A percentile compares a stretch with the other conserved stretches of the same genome.
These are phyloP conservation scores for Dicyrtomina minuta DNA, from an alignment of 2,888 invertebrate genomes.

Conservation along the genomic window DNA sequence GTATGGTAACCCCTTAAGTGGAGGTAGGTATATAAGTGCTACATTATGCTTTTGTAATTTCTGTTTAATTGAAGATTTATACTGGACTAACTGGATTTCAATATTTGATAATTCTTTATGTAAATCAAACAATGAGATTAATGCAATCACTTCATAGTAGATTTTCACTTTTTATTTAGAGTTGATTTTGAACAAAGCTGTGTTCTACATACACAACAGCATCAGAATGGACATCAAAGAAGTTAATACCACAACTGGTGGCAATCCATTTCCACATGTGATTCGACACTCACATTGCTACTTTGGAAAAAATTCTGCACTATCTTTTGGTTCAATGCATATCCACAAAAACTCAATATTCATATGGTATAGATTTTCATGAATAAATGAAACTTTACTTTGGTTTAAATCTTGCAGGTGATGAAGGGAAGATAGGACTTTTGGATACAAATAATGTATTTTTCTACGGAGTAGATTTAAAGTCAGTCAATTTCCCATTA, in stretches of 20 bases:
- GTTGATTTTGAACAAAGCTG: constrained; percentile 29
- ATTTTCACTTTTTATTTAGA: constrained; percentile 22
- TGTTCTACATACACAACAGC: constrained; percentile 44
- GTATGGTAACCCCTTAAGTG: constrained; percentile 40
- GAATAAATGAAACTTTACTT: not conserved
- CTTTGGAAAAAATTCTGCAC: constrained; percentile 35
- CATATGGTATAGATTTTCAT: not conserved
- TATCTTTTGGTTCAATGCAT: constrained; percentile 20
- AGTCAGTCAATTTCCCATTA: constrained; percentile 37
- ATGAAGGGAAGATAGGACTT: constrained; percentile 40
- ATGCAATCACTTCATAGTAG: too few relatives aligned
- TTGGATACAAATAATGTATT: constrained; percentile 42
- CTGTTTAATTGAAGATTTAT: too few relatives aligned
- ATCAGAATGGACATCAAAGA: constrained; percentile 19
- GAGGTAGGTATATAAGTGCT: not conserved
- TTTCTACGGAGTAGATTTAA: constrained; percentile 45
- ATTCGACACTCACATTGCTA: constrained; percentile 33
- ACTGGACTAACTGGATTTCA: too few relatives aligned
- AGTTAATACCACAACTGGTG: too few relatives aligned
- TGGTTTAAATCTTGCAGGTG: constrained; percentile 28
- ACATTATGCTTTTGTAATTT: too few relatives aligned
- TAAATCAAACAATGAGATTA: too few relatives aligned
- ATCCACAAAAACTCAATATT: too few relatives aligned
- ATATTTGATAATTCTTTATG: too few relatives aligned
- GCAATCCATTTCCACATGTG: constrained; percentile 9